A percentile compares a stretch with the other conserved stretches of the same genome.
Conservation (phyloP, 2,888 invertebrate species). For the Agelastica alni region DNA sequence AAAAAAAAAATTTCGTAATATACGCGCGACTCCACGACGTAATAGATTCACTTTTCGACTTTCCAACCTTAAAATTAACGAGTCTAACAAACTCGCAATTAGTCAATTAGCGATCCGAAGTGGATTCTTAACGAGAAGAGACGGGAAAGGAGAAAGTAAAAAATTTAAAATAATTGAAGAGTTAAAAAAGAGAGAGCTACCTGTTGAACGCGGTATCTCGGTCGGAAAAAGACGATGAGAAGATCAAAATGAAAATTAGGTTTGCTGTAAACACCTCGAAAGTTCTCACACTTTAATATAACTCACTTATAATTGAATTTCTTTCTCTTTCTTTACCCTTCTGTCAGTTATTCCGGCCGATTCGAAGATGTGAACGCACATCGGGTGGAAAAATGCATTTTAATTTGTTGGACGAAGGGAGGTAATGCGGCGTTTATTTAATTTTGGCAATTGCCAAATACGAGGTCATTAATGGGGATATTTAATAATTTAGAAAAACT, state of each 20-base stretch:
- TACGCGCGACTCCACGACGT: constrained; percentile 5
- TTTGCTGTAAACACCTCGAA: constrained; percentile 53
- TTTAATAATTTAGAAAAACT: too few species aligned
- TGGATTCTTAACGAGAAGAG: constrained; percentile 20
- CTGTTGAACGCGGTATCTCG: constrained; percentile 44
- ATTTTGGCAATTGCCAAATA: too few species aligned
- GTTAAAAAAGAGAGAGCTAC: constrained; percentile 46
- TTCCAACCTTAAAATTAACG: constrained; percentile 15
- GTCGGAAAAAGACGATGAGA: constrained; percentile 11
- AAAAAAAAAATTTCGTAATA: not conserved
- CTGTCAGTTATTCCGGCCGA: constrained; percentile 18
- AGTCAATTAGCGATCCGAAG: constrained; percentile 22
- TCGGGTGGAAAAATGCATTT: too few species aligned
- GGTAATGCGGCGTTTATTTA: too few species aligned
- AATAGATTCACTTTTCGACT: constrained; percentile 15
- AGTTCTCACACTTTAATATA: constrained; percentile 51
- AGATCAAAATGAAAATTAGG: constrained; percentile 53
- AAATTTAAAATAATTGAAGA: constrained; percentile 51
- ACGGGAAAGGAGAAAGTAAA: constrained; percentile 28
- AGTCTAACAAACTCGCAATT: constrained; percentile 21
- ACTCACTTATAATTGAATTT: constrained; percentile 48
- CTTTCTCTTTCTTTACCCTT: constrained; percentile 37
- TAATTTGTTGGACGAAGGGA: too few species aligned
- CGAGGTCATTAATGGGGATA: too few species aligned
- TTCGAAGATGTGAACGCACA: not conserved